phyloP scores from a whole-genome alignment of 2,888 invertebrate genomes.

The Adelognathus sp. region DNA sequence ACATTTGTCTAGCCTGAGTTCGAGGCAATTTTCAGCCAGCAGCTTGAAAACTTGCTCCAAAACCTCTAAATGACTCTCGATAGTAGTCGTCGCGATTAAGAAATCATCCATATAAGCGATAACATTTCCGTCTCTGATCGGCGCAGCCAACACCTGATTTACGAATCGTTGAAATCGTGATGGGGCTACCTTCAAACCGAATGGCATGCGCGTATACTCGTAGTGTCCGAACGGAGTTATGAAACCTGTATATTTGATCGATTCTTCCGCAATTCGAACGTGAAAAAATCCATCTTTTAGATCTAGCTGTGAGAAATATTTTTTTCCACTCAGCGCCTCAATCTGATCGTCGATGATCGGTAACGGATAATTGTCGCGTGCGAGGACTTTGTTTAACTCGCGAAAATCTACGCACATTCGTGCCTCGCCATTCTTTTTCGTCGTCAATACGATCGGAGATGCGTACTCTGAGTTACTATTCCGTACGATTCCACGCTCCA shows the following conservation, averaged over 20 bases:
- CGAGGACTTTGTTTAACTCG: not conserved
- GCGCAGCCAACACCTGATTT: too few species aligned
- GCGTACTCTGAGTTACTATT: not conserved
- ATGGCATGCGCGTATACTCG: not conserved
- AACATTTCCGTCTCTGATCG: not conserved
- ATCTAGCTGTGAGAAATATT: not conserved
- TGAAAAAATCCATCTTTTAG: not conserved
- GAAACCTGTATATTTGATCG: not conserved
- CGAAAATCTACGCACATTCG: slow-evolving; percentile 6
- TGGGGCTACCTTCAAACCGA: too few species aligned
- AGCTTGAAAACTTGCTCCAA: too few species aligned
- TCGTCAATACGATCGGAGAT: not conserved
- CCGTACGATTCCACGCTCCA: not conserved
- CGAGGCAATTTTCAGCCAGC: too few species aligned
- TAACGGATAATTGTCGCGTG: not conserved
- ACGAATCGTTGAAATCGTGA: too few species aligned
- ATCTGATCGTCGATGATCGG: not conserved
- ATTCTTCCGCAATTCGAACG: not conserved
- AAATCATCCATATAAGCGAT: not conserved
- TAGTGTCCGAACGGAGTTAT: not conserved
- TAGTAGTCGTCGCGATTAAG: too few species aligned
- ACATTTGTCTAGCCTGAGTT: too few species aligned
- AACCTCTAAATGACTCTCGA: too few species aligned
- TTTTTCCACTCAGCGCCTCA: not conserved
- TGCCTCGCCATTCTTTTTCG: not conserved